phyloP scores from a whole-genome alignment of 2,797 vertebrate species.

The Falco naumanni region DNA sequence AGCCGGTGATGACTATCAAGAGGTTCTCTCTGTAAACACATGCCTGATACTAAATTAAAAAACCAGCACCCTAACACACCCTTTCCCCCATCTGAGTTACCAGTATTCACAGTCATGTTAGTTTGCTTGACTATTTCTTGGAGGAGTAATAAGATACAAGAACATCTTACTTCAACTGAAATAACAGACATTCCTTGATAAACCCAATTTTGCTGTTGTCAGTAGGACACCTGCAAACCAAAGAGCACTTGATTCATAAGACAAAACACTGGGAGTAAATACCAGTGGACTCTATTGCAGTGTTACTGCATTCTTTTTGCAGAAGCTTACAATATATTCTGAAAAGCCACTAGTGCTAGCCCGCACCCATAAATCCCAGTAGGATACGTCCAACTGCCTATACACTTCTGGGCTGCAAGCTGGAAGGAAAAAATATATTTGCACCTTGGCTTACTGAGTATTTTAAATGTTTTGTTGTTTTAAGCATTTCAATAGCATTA shows the following conservation, averaged over 20 bases:
- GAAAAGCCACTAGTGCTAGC: background rate
- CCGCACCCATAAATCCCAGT: background rate
- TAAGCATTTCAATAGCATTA: background rate
- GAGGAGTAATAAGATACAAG: background rate
- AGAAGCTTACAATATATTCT: background rate
- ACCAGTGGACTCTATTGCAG: background rate
- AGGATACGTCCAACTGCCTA: background rate
- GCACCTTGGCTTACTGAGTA: background rate
- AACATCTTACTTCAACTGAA: background rate
- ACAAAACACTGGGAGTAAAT: background rate
- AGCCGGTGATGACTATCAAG: background rate
- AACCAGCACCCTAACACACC: background rate
- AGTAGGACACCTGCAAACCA: background rate
- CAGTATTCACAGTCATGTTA: background rate
- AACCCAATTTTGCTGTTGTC: background rate
- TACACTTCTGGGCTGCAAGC: background rate
- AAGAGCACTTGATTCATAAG: background rate
- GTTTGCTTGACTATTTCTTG: background rate
- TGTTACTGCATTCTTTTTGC: background rate
- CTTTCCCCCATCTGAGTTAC: background rate
- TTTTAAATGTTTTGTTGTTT: background rate
- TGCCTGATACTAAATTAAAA: background rate
- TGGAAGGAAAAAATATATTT: background rate
- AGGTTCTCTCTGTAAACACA: background rate
- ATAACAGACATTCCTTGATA: background rate